Evolutionary conservation across 2,797 vertebrate species (phyloP).

Genomic region (Novumbra hubbsi): DNA sequence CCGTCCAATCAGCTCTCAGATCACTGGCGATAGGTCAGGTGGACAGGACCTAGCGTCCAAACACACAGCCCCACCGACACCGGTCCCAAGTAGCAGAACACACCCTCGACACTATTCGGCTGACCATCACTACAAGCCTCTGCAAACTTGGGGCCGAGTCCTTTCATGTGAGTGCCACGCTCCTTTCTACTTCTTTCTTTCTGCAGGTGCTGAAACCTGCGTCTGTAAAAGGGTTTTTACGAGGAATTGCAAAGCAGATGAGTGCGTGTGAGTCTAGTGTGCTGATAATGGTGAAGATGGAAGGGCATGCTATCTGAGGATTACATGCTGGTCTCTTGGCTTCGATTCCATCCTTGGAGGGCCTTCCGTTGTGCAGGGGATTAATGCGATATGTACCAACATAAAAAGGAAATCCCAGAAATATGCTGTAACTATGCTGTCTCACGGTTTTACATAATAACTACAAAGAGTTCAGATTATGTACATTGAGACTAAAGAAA

Average conservation of each 20-base stretch:
- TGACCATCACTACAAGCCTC: slow-evolving; percentile 1
- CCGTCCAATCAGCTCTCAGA: neutral
- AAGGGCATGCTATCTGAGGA: slow-evolving; percentile 17
- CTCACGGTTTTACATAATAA: slow-evolving; percentile 18
- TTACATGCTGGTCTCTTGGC: slow-evolving; percentile 6
- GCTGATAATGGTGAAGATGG: slow-evolving; percentile 28
- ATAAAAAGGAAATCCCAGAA: slow-evolving; percentile 14
- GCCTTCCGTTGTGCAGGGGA: neutral
- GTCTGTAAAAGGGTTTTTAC: neutral
- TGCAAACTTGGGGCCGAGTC: slow-evolving; percentile 2
- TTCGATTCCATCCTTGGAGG: neutral
- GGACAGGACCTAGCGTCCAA: neutral
- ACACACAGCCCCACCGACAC: neutral
- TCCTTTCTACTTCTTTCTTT: slow-evolving; percentile 18
- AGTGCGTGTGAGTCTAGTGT: slow-evolving; percentile 14
- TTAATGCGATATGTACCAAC: slow-evolving; percentile 7
- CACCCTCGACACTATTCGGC: slow-evolving; percentile 26
- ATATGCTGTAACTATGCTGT: neutral
- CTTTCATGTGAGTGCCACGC: slow-evolving; percentile 7
- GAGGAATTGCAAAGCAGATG: slow-evolving; percentile 16
- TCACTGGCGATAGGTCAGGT: neutral
- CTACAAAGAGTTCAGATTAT: slow-evolving; percentile 4
- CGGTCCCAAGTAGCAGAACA: neutral
- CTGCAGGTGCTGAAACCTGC: slow-evolving; percentile 11
- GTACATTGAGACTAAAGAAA: neutral